A percentile compares a stretch with the other conserved stretches of the same genome.
Evolutionary conservation across 2,797 vertebrate genomes (phyloP).

Genomic region (Hylomyscus alleni): DNA sequence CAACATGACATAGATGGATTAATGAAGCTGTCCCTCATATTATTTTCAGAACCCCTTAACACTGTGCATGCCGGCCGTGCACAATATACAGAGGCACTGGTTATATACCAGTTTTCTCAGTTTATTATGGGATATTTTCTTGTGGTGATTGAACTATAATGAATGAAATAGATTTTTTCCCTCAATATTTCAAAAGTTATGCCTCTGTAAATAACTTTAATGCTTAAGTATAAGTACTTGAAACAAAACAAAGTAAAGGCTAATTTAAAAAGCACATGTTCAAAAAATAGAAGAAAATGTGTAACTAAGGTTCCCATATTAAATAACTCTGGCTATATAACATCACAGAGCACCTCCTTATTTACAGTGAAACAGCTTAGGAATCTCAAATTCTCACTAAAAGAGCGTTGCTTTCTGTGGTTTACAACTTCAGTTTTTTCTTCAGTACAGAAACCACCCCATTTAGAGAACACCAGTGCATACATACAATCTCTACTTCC

Average conservation of each 20-base stretch:
- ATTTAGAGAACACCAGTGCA: slow-evolving; percentile 51
- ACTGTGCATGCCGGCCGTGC: background rate
- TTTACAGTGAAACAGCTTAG: slow-evolving; percentile 40
- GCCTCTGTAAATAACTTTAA: slow-evolving; percentile 58
- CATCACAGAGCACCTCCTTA: slow-evolving; percentile 45
- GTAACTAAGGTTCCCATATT: slow-evolving; percentile 54
- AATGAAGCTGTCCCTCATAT: slow-evolving; percentile 31
- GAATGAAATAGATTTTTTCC: slow-evolving; percentile 32
- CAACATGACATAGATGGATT: slow-evolving; percentile 49
- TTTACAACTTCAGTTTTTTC: slow-evolving; percentile 61
- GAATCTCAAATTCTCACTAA: slow-evolving; percentile 61
- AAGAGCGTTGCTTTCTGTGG: slow-evolving; percentile 55
- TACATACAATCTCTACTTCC: slow-evolving; percentile 98
- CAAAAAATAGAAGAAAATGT: slow-evolving; percentile 9
- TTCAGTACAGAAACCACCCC: slow-evolving; percentile 19
- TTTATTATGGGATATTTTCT: slow-evolving; percentile 57
- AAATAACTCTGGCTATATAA: slow-evolving; percentile 31
- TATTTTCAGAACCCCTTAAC: slow-evolving; percentile 51
- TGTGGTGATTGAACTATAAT: slow-evolving; percentile 36
- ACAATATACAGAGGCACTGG: slow-evolving; percentile 17
- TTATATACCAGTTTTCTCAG: slow-evolving; percentile 44
- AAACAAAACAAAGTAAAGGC: slow-evolving; percentile 29
- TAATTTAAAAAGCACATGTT: slow-evolving; percentile 6
- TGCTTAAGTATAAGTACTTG: slow-evolving; percentile 45
- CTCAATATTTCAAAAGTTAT: slow-evolving; percentile 53